Conservation (phyloP, 2,888 invertebrate species). For the Temnothorax unifasciatus region DNA sequence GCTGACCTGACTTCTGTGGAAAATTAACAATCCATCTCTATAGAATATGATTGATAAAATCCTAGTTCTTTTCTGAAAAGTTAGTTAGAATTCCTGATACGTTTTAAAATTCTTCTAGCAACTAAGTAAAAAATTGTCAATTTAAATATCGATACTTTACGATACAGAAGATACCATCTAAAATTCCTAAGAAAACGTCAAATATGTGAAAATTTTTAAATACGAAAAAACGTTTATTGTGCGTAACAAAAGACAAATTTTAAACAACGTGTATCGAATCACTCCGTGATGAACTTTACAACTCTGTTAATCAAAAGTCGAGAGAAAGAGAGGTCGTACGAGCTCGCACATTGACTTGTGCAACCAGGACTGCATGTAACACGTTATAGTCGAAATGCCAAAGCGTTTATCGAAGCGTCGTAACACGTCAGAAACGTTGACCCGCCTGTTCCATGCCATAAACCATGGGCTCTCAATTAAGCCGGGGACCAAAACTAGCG, state of each 20-base stretch:
- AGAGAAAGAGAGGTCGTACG: conserved; percentile 29
- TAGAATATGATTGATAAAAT: neutral
- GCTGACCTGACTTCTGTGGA: neutral
- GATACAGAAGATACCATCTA: neutral
- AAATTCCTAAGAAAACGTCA: neutral
- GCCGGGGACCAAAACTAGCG: conserved; percentile 6
- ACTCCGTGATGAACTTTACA: conserved; percentile 31
- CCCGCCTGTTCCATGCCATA: conserved; percentile 54
- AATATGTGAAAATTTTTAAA: conserved; percentile 7
- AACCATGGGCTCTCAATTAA: conserved; percentile 62
- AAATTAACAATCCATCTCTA: neutral
- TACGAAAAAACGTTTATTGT: conserved; percentile 12
- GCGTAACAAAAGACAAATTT: conserved; percentile 10
- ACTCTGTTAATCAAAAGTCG: conserved; percentile 7
- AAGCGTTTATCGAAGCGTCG: conserved; percentile 60
- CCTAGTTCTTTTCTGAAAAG: neutral
- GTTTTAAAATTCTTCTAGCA: neutral
- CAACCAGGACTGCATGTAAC: conserved; percentile 26
- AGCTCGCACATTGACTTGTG: conserved; percentile 41
- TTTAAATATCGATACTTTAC: neutral
- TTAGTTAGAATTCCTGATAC: neutral
- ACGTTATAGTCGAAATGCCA: conserved; percentile 31
- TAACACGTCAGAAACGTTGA: conserved; percentile 56
- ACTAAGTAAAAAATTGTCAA: neutral
- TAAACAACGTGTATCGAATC: conserved; percentile 13